Evolutionary conservation across 1,140 invertebrate species (phyloP), one percentile per base, ranked within the genome.

Genomic region (Drosophila ambigua): DNA sequence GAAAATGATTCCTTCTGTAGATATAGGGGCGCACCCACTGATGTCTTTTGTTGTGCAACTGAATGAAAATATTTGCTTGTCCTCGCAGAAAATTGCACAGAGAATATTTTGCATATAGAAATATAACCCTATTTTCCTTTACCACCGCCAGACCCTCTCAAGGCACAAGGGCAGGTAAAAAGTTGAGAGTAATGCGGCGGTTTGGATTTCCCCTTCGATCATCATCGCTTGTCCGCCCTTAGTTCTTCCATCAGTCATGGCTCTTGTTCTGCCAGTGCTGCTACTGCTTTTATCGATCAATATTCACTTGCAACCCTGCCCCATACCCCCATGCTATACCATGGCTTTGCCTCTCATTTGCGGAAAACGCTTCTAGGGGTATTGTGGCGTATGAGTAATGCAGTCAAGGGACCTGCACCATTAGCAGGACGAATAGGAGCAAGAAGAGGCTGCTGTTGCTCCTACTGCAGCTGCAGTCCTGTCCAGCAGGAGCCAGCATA

Each of bases 31-130:
- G 41, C 52, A 20, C 28, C 48, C 23, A 52, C 58, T n/a, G 24
- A 65, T 31, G 55, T 55, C 75, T 79, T 66, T 83, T 72, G 79
- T 79, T 76, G 41, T 45, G 62, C 67, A 68, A 41, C 35, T 55
- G 41, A 46, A 62, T 48, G 58, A 59, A 84, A 84, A 84, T 84
- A 80, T 85, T 85, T 84, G 68, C 72, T 61, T 62, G 20, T 41
- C 54, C 58, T 71, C 13, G 52, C 49, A 50, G 79, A 74, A 81
- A 77, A 81, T 81, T 72, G 68, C 50, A 61, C 44, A 77, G 39
- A 60, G 64, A 81, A 11, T 35, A 11, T 35, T 65, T 64, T 68
- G 79, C 59, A 84, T 79, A 83, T 84, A 80, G 54, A 76, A 65
- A 81, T 81, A 68, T 35, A 11, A 35, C 9, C 31, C 9, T 11